Percentiles rank a stretch among this genome's conserved stretches.
phyloP scores from a whole-genome alignment of 1,140 invertebrate species.

The Drosophila simulans region DNA sequence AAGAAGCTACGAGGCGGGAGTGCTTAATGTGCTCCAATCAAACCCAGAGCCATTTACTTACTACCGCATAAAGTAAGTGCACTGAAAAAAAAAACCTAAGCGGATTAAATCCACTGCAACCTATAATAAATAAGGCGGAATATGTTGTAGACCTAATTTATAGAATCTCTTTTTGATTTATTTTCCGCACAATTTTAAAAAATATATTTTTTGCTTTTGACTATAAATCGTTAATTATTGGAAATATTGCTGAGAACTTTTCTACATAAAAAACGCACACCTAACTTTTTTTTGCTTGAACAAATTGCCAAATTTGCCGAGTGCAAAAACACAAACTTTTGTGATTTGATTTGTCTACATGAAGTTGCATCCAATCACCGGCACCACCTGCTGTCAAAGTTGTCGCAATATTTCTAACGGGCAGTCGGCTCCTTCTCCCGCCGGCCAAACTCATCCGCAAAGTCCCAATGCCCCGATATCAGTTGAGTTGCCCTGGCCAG shows the following conservation, averaged over 20 bases:
- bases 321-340: slow-evolving; percentile 11
- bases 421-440: background rate
- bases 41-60: slow-evolving; percentile 24
- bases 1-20: background rate
- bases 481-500: slow-evolving; percentile 11
- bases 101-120: background rate
- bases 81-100: background rate
- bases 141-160: no score
- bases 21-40: slow-evolving; percentile 37
- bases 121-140: no score
- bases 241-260: no score
- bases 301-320: background rate
- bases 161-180: no score
- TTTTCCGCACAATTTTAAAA: no score
- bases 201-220: no score
- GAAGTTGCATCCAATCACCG: slow-evolving; percentile 10
- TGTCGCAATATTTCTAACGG: slow-evolving; percentile 21
- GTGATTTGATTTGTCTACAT: slow-evolving; percentile 1
- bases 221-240: no score
- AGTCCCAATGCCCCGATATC: slow-evolving; percentile 20
- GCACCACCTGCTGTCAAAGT: slow-evolving; percentile 24
- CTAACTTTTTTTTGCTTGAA: background rate
- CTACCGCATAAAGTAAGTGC: slow-evolving; percentile 1
- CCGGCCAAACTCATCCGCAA: slow-evolving; percentile 3
- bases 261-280: background rate